Base-by-base conservation (phyloP, 2,888 invertebrate species). In the Ormia ochracea region DNA sequence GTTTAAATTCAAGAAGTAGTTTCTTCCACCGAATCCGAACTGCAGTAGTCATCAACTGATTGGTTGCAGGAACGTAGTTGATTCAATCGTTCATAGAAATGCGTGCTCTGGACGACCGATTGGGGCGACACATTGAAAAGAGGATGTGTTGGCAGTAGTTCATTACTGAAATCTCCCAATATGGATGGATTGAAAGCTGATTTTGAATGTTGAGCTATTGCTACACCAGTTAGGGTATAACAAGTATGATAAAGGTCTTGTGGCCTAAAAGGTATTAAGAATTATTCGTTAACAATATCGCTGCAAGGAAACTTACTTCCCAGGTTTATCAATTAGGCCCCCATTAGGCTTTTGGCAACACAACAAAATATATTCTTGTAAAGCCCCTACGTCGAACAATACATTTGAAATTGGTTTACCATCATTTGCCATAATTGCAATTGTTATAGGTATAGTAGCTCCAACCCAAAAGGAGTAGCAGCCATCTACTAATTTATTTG, bases 381-480 rank as follows among this genome's bases (percentile, higher is more conserved):
- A 91, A 59, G 98, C 96, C 84, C 92, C 92, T 89, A 95, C 94
- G 89, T 97, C 92, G 87, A 97, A 98, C 75, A 98, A 77, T 0
- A 88, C 82, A 19, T 85, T 85, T 9, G 85, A 85, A 43, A 87
- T 82, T 3, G 82, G 78, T 12, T 86, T 84, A 4, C 90, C 90
- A 82, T 90, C 91, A 88, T 92, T 90, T 14, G 90, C 88, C 63
- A 96, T 90, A 82, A 96, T 91, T 76, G 93, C 93, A 88, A 97
- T 95, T 48, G 98, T 92, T 50, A 98, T 92, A 19, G 97, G 96
- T 88, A 98, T 95, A 50, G 94, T 93, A 59, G 96, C 98, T 28
- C 98, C 98, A 90, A 98, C 98, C 99, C 99, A 99, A 91, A 98
- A 99, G 0, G 98, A 98, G 89, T 99, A 99, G 89, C 99, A 99